These are phyloP conservation scores for Unio pictorum DNA, from an alignment of 2,888 invertebrate genomes.

Conservation along the genomic window DNA sequence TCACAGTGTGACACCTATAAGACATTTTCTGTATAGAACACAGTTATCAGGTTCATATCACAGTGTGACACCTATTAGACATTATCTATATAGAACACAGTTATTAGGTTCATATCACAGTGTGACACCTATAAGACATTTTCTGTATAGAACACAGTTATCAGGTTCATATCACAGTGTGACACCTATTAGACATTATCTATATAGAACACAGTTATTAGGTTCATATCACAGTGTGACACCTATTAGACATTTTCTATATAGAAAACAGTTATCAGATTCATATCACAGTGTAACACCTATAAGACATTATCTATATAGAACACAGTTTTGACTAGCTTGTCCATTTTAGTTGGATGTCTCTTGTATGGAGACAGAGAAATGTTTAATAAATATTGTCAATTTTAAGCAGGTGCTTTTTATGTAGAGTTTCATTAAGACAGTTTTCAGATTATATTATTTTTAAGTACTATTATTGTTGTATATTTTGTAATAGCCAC, in stretches of 20 bases:
- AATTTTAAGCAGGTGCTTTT: no score
- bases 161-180: slow-evolving; percentile 78
- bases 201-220: slow-evolving; percentile 79
- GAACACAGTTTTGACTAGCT: no score
- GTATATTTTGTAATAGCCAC: no score
- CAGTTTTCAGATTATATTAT: no score
- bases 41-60: slow-evolving; percentile 84
- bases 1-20: no score
- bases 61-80: not conserved
- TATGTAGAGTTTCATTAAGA: no score
- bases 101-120: slow-evolving; percentile 80
- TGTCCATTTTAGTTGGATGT: no score
- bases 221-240: slow-evolving; percentile 74
- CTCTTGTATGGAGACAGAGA: no score
- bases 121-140: not conserved
- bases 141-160: slow-evolving; percentile 75
- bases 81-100: slow-evolving; percentile 72
- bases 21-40: slow-evolving; percentile 71
- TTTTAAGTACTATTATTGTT: no score
- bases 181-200: not conserved
- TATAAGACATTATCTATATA: not conserved
- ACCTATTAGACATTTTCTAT: not conserved
- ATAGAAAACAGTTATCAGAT: slow-evolving; percentile 84
- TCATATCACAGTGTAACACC: slow-evolving; percentile 35
- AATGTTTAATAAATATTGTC: no score